These are phyloP conservation scores for Phyllotreta striolata DNA, from an alignment of 2,888 invertebrate species.

Conservation along the genomic window DNA sequence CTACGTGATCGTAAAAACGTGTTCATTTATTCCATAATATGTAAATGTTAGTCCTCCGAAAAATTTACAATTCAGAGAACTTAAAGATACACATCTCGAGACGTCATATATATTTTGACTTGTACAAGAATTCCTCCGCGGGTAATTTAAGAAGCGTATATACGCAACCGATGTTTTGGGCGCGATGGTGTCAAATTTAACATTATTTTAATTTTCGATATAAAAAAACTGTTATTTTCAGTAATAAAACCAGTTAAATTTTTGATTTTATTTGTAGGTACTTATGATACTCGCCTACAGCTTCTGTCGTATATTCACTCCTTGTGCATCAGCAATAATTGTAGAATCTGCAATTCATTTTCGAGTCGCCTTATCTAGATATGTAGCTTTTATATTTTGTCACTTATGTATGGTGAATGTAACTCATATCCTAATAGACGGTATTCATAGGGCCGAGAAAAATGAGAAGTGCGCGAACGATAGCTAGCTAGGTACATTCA, in stretches of 20 bases:
- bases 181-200: too few relatives aligned
- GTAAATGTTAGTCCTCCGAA: conserved; percentile 52
- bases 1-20: conserved; percentile 41
- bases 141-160: conserved; percentile 53
- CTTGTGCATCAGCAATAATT: too few relatives aligned
- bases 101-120: conserved; percentile 56
- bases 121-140: conserved; percentile 52
- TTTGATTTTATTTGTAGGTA: too few relatives aligned
- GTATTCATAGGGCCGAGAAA: conserved; percentile 23
- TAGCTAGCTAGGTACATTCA: neutral
- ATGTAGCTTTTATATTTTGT: too few relatives aligned
- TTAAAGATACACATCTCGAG: conserved; percentile 57
- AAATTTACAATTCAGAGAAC: conserved; percentile 59
- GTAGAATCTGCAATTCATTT: too few relatives aligned
- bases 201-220: too few relatives aligned
- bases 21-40: conserved; percentile 54
- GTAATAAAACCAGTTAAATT: too few relatives aligned
- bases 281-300: too few relatives aligned
- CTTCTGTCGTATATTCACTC: too few relatives aligned
- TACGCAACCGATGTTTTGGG: conserved; percentile 23
- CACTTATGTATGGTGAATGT: too few relatives aligned
- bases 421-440: neutral
- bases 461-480: neutral
- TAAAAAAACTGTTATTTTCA: too few relatives aligned
- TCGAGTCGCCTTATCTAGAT: too few relatives aligned